Conservation (phyloP, 2,888 invertebrate genomes). For the Yponomeuta sedellus region DNA sequence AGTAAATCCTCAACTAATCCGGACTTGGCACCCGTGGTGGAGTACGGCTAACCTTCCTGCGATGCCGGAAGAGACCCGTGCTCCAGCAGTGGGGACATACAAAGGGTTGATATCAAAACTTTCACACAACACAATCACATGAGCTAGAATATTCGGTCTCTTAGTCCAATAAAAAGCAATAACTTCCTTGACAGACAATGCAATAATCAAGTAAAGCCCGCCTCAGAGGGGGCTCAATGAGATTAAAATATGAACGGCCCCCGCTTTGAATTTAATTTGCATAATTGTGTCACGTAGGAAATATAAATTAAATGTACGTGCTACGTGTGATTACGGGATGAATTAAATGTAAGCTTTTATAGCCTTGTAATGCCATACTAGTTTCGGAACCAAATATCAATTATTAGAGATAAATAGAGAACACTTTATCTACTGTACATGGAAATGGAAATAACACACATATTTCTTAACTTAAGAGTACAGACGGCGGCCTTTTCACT, state of each 20-base stretch:
- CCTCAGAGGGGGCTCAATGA: slow-evolving; percentile 27
- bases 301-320: slow-evolving; percentile 59
- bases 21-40: too few relatives aligned
- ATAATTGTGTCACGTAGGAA: slow-evolving; percentile 54
- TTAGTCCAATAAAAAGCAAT: not conserved
- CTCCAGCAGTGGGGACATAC: too few relatives aligned
- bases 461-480: too few relatives aligned
- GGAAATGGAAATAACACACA: too few relatives aligned
- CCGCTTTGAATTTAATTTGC: slow-evolving; percentile 46
- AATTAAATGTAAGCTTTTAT: not conserved
- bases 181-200: not conserved
- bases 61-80: too few relatives aligned
- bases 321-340: slow-evolving; percentile 25
- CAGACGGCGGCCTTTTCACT: too few relatives aligned
- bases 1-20: too few relatives aligned
- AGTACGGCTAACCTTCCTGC: too few relatives aligned
- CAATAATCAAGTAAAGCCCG: not conserved
- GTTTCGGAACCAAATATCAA: not conserved
- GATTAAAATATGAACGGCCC: slow-evolving; percentile 46
- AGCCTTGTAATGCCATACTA: not conserved
- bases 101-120: too few relatives aligned
- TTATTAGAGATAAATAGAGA: too few relatives aligned
- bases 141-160: not conserved
- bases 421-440: too few relatives aligned
- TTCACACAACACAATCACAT: too few relatives aligned